phyloP scores from a whole-genome alignment of 2,797 vertebrate species.

The Lutjanus campechanus region DNA sequence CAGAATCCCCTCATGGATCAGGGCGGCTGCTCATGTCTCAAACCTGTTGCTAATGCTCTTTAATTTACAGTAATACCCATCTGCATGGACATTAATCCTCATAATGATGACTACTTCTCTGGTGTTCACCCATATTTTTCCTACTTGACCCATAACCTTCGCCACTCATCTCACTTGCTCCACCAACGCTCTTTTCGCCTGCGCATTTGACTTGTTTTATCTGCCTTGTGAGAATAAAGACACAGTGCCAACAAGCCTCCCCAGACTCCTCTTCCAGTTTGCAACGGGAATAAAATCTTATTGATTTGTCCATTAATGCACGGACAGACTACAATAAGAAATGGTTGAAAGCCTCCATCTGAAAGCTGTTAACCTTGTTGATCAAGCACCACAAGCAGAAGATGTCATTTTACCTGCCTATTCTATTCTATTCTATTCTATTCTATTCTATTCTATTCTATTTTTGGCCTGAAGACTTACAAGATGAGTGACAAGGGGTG shows the following conservation, averaged over 20 bases:
- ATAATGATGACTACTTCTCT: slow-evolving; percentile 4
- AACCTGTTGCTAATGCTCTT: slow-evolving; percentile 9
- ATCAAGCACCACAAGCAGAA: background rate
- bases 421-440: too few species aligned
- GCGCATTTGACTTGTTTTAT: slow-evolving; percentile 39
- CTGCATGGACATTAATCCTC: background rate
- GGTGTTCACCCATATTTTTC: background rate
- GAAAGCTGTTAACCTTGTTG: slow-evolving; percentile 27
- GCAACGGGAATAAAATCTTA: slow-evolving; percentile 35
- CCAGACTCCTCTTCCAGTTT: slow-evolving; percentile 10
- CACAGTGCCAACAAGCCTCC: background rate
- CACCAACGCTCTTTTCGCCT: background rate
- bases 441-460: background rate
- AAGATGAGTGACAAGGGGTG: slow-evolving; percentile 21
- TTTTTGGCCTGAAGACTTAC: background rate
- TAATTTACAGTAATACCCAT: background rate
- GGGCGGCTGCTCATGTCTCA: background rate
- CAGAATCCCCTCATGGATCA: background rate
- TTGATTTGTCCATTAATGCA: slow-evolving; percentile 52
- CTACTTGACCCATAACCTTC: slow-evolving; percentile 3
- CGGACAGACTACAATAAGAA: slow-evolving; percentile 19
- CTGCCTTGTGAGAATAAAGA: slow-evolving; percentile 28
- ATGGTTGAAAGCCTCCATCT: slow-evolving; percentile 7
- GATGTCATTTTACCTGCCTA: background rate
- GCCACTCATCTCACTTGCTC: background rate